Conservation (phyloP, 23 tunicate species). For the Styela plicata region DNA sequence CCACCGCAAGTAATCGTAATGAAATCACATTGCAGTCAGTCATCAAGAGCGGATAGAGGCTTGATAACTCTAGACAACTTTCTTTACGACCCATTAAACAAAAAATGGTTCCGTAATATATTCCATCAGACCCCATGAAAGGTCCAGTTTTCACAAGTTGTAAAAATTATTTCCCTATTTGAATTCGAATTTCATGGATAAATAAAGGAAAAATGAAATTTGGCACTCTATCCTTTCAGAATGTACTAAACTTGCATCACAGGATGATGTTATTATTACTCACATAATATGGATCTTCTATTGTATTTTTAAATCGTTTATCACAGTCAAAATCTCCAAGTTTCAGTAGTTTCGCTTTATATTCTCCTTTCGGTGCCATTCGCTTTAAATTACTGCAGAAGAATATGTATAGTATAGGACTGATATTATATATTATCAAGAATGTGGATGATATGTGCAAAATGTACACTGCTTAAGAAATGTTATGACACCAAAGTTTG, state of each 20-base stretch:
- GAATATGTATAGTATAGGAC: neutral
- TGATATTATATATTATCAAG: neutral
- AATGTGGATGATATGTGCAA: neutral
- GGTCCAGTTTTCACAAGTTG: too few relatives aligned
- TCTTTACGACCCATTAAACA: too few relatives aligned
- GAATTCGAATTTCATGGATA: neutral
- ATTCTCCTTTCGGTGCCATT: constrained; percentile 65
- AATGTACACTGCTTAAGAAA: too few relatives aligned
- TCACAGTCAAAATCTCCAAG: constrained; percentile 72
- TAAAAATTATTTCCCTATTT: too few relatives aligned
- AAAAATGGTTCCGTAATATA: too few relatives aligned
- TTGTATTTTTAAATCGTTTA: constrained; percentile 39
- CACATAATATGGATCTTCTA: constrained; percentile 96
- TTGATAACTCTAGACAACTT: too few relatives aligned
- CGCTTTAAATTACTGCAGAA: constrained; percentile 47
- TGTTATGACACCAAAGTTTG: too few relatives aligned
- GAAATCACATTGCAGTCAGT: too few relatives aligned
- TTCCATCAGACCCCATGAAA: too few relatives aligned
- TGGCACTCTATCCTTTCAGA: too few relatives aligned
- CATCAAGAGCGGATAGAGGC: too few relatives aligned
- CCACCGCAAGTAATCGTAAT: too few relatives aligned
- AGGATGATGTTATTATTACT: neutral
- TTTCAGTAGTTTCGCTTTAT: constrained; percentile 60
- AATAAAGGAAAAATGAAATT: neutral
- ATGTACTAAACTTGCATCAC: neutral